These are phyloP conservation scores for Phrixothrix hirtus DNA, from an alignment of 2,888 invertebrate genomes.

Conservation along the genomic window DNA sequence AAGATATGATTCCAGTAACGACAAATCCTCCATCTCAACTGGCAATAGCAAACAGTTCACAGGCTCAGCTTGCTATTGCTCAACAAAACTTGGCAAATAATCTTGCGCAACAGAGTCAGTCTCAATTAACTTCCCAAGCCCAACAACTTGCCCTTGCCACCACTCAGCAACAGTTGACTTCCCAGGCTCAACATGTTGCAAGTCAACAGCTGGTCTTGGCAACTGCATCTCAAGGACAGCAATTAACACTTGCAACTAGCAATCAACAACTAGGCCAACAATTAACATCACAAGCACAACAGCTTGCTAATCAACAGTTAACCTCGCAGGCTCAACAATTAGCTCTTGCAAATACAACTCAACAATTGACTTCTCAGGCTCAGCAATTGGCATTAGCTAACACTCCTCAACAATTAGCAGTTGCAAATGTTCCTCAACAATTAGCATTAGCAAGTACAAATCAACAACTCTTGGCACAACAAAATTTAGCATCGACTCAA, in stretches of 20 bases:
- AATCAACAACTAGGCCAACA: slow-evolving; percentile 53
- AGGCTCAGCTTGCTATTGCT: slow-evolving; percentile 53
- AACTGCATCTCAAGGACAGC: slow-evolving; percentile 47
- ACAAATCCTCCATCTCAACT: slow-evolving; percentile 53
- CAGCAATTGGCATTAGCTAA: slow-evolving; percentile 43
- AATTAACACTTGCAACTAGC: slow-evolving; percentile 50
- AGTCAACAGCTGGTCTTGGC: slow-evolving; percentile 44
- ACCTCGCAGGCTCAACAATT: slow-evolving; percentile 49
- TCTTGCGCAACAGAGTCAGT: slow-evolving; percentile 47
- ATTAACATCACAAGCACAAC: slow-evolving; percentile 52
- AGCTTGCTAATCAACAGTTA: slow-evolving; percentile 43
- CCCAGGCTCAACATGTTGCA: slow-evolving; percentile 44
- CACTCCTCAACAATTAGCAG: slow-evolving; percentile 47
- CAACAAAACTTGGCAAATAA: slow-evolving; percentile 53
- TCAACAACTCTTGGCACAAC: slow-evolving; percentile 48
- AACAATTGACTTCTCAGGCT: slow-evolving; percentile 46
- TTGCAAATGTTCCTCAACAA: slow-evolving; percentile 48
- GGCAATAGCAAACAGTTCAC: slow-evolving; percentile 52
- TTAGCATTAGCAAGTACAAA: slow-evolving; percentile 45
- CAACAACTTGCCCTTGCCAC: slow-evolving; percentile 51
- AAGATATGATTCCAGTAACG: slow-evolving; percentile 52
- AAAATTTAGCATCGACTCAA: slow-evolving; percentile 46
- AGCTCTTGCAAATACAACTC: slow-evolving; percentile 47
- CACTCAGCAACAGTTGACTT: slow-evolving; percentile 46
- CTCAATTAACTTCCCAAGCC: slow-evolving; percentile 47